Conservation (phyloP, 2,888 invertebrate genomes). For the Campoplex nolae region DNA sequence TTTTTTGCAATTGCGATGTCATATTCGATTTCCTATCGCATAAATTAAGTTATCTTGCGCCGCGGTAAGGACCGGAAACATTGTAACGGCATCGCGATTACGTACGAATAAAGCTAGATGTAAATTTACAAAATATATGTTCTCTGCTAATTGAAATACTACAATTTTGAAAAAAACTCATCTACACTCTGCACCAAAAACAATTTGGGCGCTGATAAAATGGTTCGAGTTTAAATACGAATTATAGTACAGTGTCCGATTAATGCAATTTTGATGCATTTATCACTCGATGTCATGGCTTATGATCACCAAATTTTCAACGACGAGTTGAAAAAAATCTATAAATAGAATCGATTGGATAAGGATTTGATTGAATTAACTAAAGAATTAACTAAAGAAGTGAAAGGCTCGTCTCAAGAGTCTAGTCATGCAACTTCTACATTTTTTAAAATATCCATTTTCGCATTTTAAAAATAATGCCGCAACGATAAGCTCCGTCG, state of each 20-base stretch:
- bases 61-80: not conserved
- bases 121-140: no score
- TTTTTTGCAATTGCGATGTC: not conserved
- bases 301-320: not conserved
- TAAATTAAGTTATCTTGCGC: not conserved
- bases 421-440: not conserved
- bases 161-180: no score
- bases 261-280: not conserved
- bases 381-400: not conserved
- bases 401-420: not conserved
- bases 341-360: not conserved
- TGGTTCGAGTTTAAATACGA: not conserved
- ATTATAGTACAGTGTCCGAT: not conserved
- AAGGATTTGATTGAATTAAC: not conserved
- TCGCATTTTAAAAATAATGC: not conserved
- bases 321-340: not conserved
- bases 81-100: not conserved
- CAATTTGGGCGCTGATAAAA: no score
- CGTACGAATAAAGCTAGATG: not conserved
- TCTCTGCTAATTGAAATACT: no score
- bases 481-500: not conserved
- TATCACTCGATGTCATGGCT: not conserved
- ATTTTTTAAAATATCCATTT: not conserved
- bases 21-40: not conserved
- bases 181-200: no score